A percentile compares a stretch with the other conserved stretches of the same genome.
Conservation (phyloP, 2,797 vertebrate genomes). For the Tokudaia tokunoshimensis region DNA sequence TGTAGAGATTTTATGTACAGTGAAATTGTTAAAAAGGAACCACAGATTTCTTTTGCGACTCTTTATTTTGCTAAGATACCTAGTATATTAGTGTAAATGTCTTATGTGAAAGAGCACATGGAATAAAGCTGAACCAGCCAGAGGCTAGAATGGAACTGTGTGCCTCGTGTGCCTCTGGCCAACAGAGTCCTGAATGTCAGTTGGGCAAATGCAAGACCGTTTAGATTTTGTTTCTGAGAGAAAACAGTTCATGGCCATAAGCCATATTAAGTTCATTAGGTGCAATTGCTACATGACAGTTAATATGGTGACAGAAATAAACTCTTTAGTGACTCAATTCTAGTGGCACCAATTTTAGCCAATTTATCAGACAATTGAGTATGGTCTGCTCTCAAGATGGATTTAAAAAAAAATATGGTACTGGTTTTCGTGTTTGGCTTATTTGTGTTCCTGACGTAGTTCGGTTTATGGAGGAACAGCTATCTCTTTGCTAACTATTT, state of each 20-base stretch:
- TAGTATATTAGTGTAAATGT: constrained; percentile 44
- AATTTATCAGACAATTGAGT: constrained; percentile 83
- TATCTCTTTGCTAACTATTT: constrained; percentile 28
- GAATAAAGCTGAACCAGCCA: background rate
- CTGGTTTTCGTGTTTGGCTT: constrained; percentile 77
- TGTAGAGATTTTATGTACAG: constrained; percentile 45
- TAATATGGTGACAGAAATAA: constrained; percentile 84
- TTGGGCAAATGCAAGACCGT: constrained; percentile 35
- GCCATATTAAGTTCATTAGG: constrained; percentile 74
- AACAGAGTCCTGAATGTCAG: constrained; percentile 15
- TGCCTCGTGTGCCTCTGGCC: constrained; percentile 2
- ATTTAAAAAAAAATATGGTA: constrained; percentile 72
- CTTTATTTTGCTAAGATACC: constrained; percentile 51
- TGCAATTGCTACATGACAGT: constrained; percentile 74
- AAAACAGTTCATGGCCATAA: constrained; percentile 76
- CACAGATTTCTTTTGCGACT: background rate
- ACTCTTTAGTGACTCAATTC: constrained; percentile 82
- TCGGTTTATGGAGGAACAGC: constrained; percentile 78
- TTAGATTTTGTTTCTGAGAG: constrained; percentile 70
- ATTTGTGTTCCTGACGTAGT: constrained; percentile 83
- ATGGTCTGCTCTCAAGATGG: constrained; percentile 74
- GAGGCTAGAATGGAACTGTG: background rate
- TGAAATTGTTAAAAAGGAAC: constrained; percentile 58
- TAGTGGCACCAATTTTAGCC: constrained; percentile 83
- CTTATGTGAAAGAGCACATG: background rate